Conservation (phyloP, 92 coral and sea anemone genomes). For the Ricordea florida region DNA sequence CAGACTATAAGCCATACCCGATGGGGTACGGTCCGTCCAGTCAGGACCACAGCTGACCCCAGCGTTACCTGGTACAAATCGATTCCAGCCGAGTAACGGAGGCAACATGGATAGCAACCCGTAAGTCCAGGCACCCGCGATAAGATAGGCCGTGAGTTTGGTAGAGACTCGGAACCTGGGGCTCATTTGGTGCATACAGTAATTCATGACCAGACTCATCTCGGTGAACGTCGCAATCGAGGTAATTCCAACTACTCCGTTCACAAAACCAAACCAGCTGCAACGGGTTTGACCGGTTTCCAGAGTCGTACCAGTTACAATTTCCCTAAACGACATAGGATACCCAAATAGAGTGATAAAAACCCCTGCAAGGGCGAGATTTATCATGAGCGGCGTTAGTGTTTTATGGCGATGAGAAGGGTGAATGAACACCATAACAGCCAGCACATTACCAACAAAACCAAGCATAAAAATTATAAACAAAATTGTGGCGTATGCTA, state of each 20-base stretch:
- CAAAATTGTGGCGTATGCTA: conserved; percentile 28
- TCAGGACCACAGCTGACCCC: conserved; percentile 60
- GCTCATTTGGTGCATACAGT: conserved; percentile 25
- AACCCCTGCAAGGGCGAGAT: conserved; percentile 43
- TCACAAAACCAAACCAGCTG: conserved; percentile 55
- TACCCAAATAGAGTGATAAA: conserved; percentile 52
- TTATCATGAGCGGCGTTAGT: conserved; percentile 51
- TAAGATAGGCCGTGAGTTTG: not conserved
- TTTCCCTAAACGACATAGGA: conserved; percentile 34
- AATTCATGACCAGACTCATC: conserved; percentile 30
- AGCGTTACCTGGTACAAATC: conserved; percentile 32
- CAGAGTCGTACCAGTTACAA: not conserved
- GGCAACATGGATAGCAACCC: conserved; percentile 31
- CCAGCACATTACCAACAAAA: conserved; percentile 50
- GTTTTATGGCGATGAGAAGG: conserved; percentile 34
- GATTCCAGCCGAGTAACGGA: conserved; percentile 52
- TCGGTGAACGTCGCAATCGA: conserved; percentile 50
- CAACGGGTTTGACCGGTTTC: conserved; percentile 3
- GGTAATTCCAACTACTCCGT: conserved; percentile 51
- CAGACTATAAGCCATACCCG: conserved; percentile 36
- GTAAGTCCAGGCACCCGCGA: conserved; percentile 38
- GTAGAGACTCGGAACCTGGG: conserved; percentile 17
- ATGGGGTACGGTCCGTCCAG: conserved; percentile 30
- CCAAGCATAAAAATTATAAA: conserved; percentile 31
- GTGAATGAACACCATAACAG: conserved; percentile 37